Percentiles rank a stretch among this genome's conserved stretches.
These are phyloP conservation scores for Adrianichthys oophorus DNA, from an alignment of 2,797 vertebrate species.

Conservation along the genomic window DNA sequence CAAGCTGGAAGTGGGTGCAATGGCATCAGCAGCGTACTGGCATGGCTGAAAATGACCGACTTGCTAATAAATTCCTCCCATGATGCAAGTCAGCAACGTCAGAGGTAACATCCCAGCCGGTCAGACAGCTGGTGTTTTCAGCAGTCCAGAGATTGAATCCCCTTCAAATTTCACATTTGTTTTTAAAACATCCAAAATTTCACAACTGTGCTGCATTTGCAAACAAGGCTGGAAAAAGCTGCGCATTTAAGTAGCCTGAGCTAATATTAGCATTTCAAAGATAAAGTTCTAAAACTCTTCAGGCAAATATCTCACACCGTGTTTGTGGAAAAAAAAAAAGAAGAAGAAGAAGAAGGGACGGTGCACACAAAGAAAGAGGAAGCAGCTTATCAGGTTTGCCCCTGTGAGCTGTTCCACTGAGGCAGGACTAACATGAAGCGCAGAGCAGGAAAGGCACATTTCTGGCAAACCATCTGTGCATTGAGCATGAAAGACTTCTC, in stretches of 20 bases:
- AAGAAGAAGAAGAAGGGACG: slow-evolving; percentile 13
- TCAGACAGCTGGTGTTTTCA: slow-evolving; percentile 1
- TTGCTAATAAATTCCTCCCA: neutral
- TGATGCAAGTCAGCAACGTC: slow-evolving; percentile 2
- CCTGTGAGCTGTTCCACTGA: slow-evolving; percentile 49
- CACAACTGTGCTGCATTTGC: neutral
- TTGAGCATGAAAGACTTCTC: slow-evolving; percentile 27
- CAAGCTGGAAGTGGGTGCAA: neutral
- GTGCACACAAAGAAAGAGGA: slow-evolving; percentile 27
- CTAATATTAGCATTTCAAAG: neutral
- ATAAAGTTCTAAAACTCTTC: slow-evolving; percentile 11
- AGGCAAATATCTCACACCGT: slow-evolving; percentile 30
- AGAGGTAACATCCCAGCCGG: neutral
- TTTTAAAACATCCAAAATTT: slow-evolving; percentile 1
- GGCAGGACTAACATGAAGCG: slow-evolving; percentile 59
- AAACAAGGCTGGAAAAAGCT: neutral
- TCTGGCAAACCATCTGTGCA: slow-evolving; percentile 61
- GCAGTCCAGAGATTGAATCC: neutral
- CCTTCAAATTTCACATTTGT: neutral
- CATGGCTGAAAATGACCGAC: neutral
- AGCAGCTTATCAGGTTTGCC: slow-evolving; percentile 47
- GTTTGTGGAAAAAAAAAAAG: slow-evolving; percentile 12
- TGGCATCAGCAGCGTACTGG: neutral
- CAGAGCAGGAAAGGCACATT: slow-evolving; percentile 49
- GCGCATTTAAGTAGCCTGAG: neutral